These are phyloP conservation scores for Helicoverpa assulta DNA, from an alignment of 2,888 invertebrate genomes.

Conservation along the genomic window DNA sequence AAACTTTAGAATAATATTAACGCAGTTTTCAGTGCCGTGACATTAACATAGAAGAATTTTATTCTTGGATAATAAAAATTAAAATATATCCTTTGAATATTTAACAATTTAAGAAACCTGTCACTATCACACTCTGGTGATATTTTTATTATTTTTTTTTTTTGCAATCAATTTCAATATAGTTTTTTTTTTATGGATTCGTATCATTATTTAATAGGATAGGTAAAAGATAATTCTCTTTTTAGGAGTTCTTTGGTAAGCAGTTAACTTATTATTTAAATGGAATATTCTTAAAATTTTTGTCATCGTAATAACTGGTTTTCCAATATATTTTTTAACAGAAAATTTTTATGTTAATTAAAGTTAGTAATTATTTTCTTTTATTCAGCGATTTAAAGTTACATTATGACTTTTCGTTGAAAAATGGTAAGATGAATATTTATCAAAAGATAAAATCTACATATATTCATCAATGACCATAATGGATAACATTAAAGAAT, in stretches of 20 bases:
- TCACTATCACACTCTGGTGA: background rate
- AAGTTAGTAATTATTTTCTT: too few species aligned
- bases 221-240: background rate
- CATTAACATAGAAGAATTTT: background rate
- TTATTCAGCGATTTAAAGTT: background rate
- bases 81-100: slow-evolving; percentile 7
- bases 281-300: slow-evolving; percentile 1
- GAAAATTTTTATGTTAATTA: background rate
- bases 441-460: too few species aligned
- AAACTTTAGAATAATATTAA: background rate
- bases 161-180: background rate
- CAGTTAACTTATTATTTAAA: background rate
- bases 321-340: background rate
- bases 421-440: too few species aligned
- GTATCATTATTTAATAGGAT: background rate
- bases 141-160: background rate
- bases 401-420: background rate
- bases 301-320: background rate
- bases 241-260: too few species aligned
- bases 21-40: background rate
- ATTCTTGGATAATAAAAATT: background rate
- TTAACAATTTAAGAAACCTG: slow-evolving; percentile 9
- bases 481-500: background rate
- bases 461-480: too few species aligned
- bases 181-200: background rate